phyloP scores from a whole-genome alignment of 2,888 invertebrate species.

The Chrysodeixis includens region DNA sequence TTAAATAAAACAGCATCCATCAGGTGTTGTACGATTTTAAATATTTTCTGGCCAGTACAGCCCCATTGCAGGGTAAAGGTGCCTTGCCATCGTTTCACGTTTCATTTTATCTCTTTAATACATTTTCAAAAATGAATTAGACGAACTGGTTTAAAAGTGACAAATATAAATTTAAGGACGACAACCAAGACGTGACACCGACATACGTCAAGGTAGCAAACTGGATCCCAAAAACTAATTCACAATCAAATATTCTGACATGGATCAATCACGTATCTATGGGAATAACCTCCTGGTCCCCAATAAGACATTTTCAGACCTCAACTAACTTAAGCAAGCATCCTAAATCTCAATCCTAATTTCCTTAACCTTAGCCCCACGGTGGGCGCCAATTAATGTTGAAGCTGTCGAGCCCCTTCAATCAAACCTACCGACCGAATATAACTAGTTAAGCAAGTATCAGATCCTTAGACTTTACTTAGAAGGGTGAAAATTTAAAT shows the following conservation, averaged over 20 bases:
- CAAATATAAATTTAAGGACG: too few species aligned
- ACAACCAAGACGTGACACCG: too few species aligned
- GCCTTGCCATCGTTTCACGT: too few species aligned
- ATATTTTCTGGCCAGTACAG: too few species aligned
- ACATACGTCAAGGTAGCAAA: too few species aligned
- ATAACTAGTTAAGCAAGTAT: conserved; percentile 1
- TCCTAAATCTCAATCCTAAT: neutral
- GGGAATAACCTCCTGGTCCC: neutral
- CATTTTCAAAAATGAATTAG: too few species aligned
- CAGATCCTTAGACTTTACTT: neutral
- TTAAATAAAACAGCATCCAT: too few species aligned
- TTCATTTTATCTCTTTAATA: too few species aligned
- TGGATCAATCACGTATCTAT: neutral
- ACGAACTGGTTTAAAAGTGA: too few species aligned
- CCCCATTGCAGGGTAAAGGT: too few species aligned
- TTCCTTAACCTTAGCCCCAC: conserved; percentile 1
- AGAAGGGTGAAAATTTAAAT: neutral
- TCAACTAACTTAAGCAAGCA: neutral
- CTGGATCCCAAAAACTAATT: too few species aligned
- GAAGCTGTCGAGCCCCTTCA: neutral
- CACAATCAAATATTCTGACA: neutral
- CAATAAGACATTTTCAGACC: neutral
- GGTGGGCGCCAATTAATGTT: conserved; percentile 6
- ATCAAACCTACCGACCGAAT: conserved; percentile 1
- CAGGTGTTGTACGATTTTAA: too few species aligned